Conservation (phyloP, 2,888 invertebrate genomes). For the Minunthozetes semirufus region DNA sequence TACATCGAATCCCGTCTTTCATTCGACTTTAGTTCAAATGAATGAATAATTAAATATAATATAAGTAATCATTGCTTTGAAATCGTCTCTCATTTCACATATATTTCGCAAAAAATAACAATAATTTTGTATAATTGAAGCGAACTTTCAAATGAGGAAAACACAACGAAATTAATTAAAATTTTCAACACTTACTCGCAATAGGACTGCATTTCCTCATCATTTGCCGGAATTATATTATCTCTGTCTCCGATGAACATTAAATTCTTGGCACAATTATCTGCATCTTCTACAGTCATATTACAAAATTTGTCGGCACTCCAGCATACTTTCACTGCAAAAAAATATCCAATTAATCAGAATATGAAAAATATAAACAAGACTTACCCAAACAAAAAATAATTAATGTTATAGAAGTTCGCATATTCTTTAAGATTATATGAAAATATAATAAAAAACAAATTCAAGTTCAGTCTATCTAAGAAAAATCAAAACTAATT, state of each 20-base stretch:
- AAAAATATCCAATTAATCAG: neutral
- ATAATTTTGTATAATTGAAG: no score
- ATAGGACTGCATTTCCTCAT: constrained; percentile 20
- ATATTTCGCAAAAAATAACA: no score
- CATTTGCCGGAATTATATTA: constrained; percentile 17
- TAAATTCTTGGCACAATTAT: constrained; percentile 5
- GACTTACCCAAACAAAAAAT: neutral
- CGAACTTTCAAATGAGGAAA: no score
- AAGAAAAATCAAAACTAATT: no score
- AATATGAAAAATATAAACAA: neutral
- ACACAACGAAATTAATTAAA: neutral
- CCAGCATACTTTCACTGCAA: neutral
- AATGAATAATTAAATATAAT: no score
- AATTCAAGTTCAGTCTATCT: no score
- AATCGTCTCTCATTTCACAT: no score
- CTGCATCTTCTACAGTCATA: constrained; percentile 18
- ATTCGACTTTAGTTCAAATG: constrained; percentile 14
- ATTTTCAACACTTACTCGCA: constrained; percentile 14
- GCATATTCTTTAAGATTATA: no score
- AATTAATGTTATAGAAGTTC: no score
- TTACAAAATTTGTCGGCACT: neutral
- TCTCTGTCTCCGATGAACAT: constrained; percentile 29
- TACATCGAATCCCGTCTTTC: constrained; percentile 20
- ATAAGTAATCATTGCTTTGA: no score
- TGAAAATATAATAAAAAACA: no score